These are phyloP conservation scores for Cyanoramphus novaezelandiae DNA, from an alignment of 2,113 vertebrate genomes.

Conservation along the genomic window DNA sequence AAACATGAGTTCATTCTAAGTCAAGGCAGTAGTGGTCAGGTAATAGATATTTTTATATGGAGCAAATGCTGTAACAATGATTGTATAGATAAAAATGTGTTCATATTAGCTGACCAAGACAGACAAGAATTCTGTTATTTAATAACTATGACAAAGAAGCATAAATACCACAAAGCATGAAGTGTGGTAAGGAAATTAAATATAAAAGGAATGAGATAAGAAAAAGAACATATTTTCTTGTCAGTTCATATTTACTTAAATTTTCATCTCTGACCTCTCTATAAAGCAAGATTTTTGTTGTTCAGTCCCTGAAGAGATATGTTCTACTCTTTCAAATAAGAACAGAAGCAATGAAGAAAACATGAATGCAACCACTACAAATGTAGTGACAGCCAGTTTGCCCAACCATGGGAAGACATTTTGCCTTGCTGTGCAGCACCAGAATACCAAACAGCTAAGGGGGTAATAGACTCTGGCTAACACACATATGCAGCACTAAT, in stretches of 20 bases:
- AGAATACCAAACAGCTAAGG: neutral
- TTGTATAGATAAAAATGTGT: constrained; percentile 47
- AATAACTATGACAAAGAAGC: constrained; percentile 31
- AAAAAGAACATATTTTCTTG: constrained; percentile 31
- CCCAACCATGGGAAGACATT: neutral
- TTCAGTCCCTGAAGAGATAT: neutral
- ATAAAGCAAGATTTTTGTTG: neutral
- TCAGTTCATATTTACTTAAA: constrained; percentile 13
- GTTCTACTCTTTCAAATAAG: neutral
- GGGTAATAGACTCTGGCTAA: neutral
- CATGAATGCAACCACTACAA: neutral
- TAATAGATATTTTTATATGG: constrained; percentile 18
- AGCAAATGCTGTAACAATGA: constrained; percentile 14
- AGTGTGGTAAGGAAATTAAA: constrained; percentile 45
- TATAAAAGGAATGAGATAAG: constrained; percentile 46
- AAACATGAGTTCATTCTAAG: neutral
- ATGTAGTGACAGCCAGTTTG: neutral
- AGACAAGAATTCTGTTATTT: constrained; percentile 2
- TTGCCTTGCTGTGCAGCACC: neutral
- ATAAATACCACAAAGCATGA: constrained; percentile 24
- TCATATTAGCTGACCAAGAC: neutral
- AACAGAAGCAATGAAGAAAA: neutral
- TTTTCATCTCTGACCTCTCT: constrained; percentile 50
- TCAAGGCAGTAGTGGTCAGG: neutral
- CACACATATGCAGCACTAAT: too few relatives aligned